These are phyloP conservation scores for Chrysina gloriosa DNA, from an alignment of 2,888 invertebrate genomes.

Conservation along the genomic window DNA sequence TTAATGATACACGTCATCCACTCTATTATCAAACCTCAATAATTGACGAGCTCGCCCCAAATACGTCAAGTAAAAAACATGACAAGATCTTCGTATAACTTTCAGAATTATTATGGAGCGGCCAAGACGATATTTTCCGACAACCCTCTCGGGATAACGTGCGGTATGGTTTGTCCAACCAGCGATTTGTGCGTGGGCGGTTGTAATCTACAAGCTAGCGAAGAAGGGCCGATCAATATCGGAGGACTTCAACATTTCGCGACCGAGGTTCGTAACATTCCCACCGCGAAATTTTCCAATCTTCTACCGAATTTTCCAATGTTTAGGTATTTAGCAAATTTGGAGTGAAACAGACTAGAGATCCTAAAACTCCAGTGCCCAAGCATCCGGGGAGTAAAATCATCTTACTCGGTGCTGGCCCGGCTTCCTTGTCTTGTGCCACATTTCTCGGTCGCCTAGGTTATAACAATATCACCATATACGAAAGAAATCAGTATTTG, in stretches of 20 bases:
- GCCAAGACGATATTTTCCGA: slow-evolving; percentile 96
- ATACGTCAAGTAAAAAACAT: too few species aligned
- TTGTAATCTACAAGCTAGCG: slow-evolving; percentile 94
- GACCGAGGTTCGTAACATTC: slow-evolving; percentile 80
- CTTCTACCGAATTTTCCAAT: not conserved
- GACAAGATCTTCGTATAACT: too few species aligned
- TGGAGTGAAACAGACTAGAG: slow-evolving; percentile 88
- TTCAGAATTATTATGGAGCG: slow-evolving; percentile 96
- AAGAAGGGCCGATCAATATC: slow-evolving; percentile 98
- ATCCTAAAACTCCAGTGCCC: slow-evolving; percentile 74
- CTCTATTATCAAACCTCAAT: too few species aligned
- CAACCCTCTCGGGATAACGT: slow-evolving; percentile 94
- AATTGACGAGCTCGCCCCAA: too few species aligned
- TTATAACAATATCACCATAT: slow-evolving; percentile 90
- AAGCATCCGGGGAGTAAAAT: slow-evolving; percentile 77
- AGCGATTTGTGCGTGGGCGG: slow-evolving; percentile 98
- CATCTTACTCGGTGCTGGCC: slow-evolving; percentile 93
- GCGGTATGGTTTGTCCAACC: slow-evolving; percentile 99
- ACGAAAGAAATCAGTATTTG: slow-evolving; percentile 86
- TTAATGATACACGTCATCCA: too few species aligned
- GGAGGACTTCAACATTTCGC: slow-evolving; percentile 98
- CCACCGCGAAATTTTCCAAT: not conserved
- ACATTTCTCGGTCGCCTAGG: slow-evolving; percentile 95
- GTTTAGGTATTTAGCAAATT: slow-evolving; percentile 89
- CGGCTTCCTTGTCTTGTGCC: slow-evolving; percentile 95